Evolutionary conservation across 2,888 invertebrate genomes (phyloP), one percentile per base, ranked within the genome.

Genomic region (Machimus rusticus): DNA sequence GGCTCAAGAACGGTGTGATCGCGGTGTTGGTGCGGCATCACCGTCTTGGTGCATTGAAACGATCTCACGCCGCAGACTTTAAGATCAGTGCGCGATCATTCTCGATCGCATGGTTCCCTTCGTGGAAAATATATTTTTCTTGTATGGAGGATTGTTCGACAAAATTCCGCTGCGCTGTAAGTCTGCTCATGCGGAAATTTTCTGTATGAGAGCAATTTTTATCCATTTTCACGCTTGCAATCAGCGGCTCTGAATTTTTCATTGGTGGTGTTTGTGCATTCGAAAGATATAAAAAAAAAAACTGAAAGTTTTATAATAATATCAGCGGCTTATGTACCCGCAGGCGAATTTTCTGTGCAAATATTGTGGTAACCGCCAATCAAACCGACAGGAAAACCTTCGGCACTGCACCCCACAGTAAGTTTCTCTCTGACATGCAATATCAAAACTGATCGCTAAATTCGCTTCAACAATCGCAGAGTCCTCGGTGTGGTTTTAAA

Each of bases 341-440:
- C 85, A 31, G 85, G 85, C 85, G 19, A 5, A 74, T 74, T 85
- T 85, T 74, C 85, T 85, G 85, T 85, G 74, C 85, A 85, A 85
- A 85, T 85, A 85, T 74, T 85, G 74, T 74, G 43, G 74, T 85
- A 74, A 85, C 85, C 74, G 85, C 85, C 85, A 85, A 85, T 85
- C 85, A 85, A 85, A 74, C 74, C 74, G 74, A 39, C 85, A 85
- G 43, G 43, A 74, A 85, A 85, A 74, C 46, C 66, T 55, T 55
- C 81, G n/a, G 82, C 34, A 82, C 14, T 43, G 85, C 28, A 16
- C 85, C 19, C 31, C 74, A 74, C 85, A 74, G 74, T 74, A 46
- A 39, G 74, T 43, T 74, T 31, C 85, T 28, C 85, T 85, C 74
- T 74, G 85, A 66, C 85, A 85, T 74, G 85, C 28, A 85, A 19